A percentile compares a stretch with the other conserved stretches of the same genome.
These are phyloP conservation scores for Timema cristinae DNA, from an alignment of 2,888 invertebrate genomes.

Conservation along the genomic window DNA sequence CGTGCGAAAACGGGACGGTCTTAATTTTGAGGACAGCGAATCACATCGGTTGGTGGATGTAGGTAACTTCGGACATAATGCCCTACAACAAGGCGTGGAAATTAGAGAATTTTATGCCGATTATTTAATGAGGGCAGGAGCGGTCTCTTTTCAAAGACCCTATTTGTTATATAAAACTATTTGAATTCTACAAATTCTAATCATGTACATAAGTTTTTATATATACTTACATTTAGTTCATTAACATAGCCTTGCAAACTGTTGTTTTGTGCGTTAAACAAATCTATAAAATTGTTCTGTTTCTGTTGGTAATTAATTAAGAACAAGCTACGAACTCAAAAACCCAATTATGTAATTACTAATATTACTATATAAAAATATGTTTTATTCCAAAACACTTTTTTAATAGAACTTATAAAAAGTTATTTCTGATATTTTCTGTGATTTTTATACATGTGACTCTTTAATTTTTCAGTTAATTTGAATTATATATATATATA, in stretches of 20 bases:
- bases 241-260: neutral
- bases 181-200: slow-evolving; percentile 1
- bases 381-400: neutral
- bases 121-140: slow-evolving; percentile 5
- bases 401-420: neutral
- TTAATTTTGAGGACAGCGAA: slow-evolving; percentile 8
- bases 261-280: slow-evolving; percentile 3
- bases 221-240: neutral
- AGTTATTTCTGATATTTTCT: neutral
- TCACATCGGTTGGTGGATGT: slow-evolving; percentile 10
- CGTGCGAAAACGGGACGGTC: slow-evolving; percentile 9
- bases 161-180: neutral
- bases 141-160: neutral
- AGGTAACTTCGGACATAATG: slow-evolving; percentile 5
- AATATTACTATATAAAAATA: neutral
- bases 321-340: neutral
- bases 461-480: too few relatives aligned
- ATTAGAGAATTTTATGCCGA: slow-evolving; percentile 8
- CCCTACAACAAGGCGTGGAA: neutral
- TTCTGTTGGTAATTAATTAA: neutral
- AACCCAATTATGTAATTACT: neutral
- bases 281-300: neutral
- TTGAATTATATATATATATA: too few relatives aligned
- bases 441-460: too few relatives aligned
- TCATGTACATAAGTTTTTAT: neutral